Evolutionary conservation across 2,888 invertebrate genomes (phyloP).

Genomic region (Merodon equestris): DNA sequence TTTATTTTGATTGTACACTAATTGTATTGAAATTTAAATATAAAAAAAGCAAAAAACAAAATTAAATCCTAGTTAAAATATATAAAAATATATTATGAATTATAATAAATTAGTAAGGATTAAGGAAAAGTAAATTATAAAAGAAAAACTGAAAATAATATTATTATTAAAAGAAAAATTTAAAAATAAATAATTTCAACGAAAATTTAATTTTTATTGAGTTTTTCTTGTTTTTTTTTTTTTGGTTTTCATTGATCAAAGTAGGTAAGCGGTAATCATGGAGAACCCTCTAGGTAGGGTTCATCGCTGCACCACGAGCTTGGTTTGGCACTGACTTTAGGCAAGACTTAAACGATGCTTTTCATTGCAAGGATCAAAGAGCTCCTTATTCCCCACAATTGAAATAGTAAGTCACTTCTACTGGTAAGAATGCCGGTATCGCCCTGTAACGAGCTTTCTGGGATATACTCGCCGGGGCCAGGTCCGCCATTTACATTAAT

Average conservation of each 20-base stretch:
- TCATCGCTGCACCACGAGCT: too few species aligned
- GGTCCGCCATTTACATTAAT: too few species aligned
- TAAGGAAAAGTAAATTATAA: constrained; percentile 22
- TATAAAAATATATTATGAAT: constrained; percentile 55
- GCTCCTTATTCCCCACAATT: too few species aligned
- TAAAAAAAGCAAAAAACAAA: constrained; percentile 14
- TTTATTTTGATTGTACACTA: constrained; percentile 33
- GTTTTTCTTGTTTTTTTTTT: background rate
- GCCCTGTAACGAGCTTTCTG: too few species aligned
- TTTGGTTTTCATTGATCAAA: background rate
- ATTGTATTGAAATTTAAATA: constrained; percentile 32
- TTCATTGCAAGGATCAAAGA: too few species aligned
- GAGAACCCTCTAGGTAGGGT: too few species aligned
- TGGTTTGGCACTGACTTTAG: too few species aligned
- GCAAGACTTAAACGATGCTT: too few species aligned
- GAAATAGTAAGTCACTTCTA: too few species aligned
- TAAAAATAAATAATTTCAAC: constrained; percentile 55
- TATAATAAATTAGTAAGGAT: constrained; percentile 53
- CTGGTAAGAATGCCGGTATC: too few species aligned
- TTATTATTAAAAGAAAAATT: too few species aligned
- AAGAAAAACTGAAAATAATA: constrained; percentile 8
- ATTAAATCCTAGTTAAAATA: constrained; percentile 66
- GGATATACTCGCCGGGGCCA: too few species aligned
- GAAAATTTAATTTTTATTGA: constrained; percentile 25
- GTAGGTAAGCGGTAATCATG: background rate